Percentiles rank a stretch among this genome's conserved stretches.
Conservation (phyloP, 2,888 invertebrate species). For the Chloroclystis v-ata region DNA sequence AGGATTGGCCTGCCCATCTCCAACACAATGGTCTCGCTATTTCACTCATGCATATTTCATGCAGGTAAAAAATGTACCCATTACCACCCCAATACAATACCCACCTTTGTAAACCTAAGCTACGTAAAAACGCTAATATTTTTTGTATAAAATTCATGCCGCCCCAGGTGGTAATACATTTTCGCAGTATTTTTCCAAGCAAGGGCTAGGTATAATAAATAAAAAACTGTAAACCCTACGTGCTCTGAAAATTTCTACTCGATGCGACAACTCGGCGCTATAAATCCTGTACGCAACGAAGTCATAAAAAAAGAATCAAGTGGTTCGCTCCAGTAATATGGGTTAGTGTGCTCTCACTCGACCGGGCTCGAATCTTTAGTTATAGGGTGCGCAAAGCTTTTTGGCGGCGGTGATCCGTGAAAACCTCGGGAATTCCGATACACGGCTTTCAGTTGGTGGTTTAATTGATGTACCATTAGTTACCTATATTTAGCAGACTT, state of each 20-base stretch:
- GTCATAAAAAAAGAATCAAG: slow-evolving; percentile 31
- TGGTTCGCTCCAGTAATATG: slow-evolving; percentile 27
- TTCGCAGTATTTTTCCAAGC: neutral
- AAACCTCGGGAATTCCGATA: slow-evolving; percentile 38
- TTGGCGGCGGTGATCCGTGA: slow-evolving; percentile 35
- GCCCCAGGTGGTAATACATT: neutral
- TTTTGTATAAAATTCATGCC: neutral
- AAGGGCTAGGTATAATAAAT: neutral
- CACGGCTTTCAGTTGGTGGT: slow-evolving; percentile 16
- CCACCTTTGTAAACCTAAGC: neutral
- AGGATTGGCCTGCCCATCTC: too few relatives aligned
- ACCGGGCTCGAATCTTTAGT: slow-evolving; percentile 23
- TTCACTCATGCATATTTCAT: too few relatives aligned
- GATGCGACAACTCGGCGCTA: slow-evolving; percentile 5
- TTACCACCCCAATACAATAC: neutral
- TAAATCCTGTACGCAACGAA: slow-evolving; percentile 25
- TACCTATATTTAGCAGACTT: too few relatives aligned
- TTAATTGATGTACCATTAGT: neutral
- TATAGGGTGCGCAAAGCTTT: slow-evolving; percentile 32
- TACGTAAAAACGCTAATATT: neutral
- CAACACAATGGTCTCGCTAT: too few relatives aligned
- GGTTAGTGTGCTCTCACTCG: slow-evolving; percentile 29
- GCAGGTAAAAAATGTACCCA: too few relatives aligned
- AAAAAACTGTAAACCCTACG: slow-evolving; percentile 1
- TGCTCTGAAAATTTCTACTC: slow-evolving; percentile 3